Conservation (phyloP, 2,113 vertebrate species). For the Gallinago media region DNA sequence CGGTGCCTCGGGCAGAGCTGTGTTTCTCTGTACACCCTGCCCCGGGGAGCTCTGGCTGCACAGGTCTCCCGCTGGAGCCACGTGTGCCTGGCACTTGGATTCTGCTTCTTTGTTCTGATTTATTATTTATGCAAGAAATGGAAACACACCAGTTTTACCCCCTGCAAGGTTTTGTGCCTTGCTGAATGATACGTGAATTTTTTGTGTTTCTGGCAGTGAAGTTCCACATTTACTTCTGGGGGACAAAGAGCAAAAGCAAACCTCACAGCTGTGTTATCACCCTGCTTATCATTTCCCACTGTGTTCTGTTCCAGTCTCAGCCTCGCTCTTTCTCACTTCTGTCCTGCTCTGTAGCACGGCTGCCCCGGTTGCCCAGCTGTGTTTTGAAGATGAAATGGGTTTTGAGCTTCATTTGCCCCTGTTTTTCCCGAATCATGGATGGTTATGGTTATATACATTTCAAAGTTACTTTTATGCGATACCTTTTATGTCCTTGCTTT, state of each 20-base stretch:
- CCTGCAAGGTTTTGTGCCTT: not conserved
- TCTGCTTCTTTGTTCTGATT: not conserved
- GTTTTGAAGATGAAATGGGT: not conserved
- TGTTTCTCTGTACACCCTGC: not conserved
- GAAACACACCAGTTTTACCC: not conserved
- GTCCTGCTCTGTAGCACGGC: fast-evolving
- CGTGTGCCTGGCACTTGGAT: not conserved
- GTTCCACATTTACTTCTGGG: not conserved
- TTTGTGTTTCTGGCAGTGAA: not conserved
- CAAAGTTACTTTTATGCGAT: not conserved
- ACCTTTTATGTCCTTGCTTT: not conserved
- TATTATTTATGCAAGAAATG: not conserved
- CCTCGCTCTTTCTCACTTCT: not conserved
- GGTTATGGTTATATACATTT: not conserved
- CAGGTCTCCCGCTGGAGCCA: not conserved
- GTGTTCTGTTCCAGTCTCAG: not conserved
- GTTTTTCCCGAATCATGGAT: not conserved
- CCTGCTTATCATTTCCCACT: not conserved
- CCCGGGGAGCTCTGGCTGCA: fast-evolving
- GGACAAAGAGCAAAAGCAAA: not conserved
- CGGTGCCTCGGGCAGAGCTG: not conserved
- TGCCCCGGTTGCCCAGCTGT: fast-evolving
- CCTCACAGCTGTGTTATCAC: not conserved
- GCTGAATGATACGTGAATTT: fast-evolving
- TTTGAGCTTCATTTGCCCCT: not conserved